Evolutionary conservation across 2,888 invertebrate genomes (phyloP), one percentile per base, ranked within the genome.

Genomic region (Spodoptera picta): DNA sequence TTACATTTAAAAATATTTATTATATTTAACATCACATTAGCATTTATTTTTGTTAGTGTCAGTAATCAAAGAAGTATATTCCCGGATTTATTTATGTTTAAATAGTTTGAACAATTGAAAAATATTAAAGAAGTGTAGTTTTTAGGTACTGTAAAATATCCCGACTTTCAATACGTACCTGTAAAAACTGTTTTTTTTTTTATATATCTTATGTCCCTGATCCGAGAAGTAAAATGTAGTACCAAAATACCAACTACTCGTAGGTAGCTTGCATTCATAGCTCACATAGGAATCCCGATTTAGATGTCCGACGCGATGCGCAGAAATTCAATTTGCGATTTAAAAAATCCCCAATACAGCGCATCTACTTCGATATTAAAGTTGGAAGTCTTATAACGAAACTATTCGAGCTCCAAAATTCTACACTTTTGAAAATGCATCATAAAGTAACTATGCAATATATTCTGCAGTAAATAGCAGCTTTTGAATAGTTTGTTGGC

Each of bases 271-370:
- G 23, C 31, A 53, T 55, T 4, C 19, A 55, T 36, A 44, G 14
- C 46, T 49, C 63, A 59, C 44, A 52, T 60, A 45, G 58, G 10
- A 36, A 52, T 43, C 49, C 53, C 24, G 60, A 54, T 60, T 57
- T 60, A 56, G 70, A 64, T 48, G 48, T 50, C 44, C 24, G 43
- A 54, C 44, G 43, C 49, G 23, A 48, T 49, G 59, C 43, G 52
- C 59, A 60, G 49, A 57, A 70, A 74, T 60, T 50, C 60, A 56
- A 69, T 74, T 74, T 64, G 47, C 27, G 53, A 74, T 72, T 65
- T 59, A 51, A 68, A 59, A 66, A 73, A 57, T 57, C 62, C 41
- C 23, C 31, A 68, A 65, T 49, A 58, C 19, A 6, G 19, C 54
- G 49, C 44, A 31, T 42, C 43, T 54, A 31, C 51, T 57, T 60